phyloP scores from a whole-genome alignment of 2,888 invertebrate species.

The Scotopteryx bipunctaria region DNA sequence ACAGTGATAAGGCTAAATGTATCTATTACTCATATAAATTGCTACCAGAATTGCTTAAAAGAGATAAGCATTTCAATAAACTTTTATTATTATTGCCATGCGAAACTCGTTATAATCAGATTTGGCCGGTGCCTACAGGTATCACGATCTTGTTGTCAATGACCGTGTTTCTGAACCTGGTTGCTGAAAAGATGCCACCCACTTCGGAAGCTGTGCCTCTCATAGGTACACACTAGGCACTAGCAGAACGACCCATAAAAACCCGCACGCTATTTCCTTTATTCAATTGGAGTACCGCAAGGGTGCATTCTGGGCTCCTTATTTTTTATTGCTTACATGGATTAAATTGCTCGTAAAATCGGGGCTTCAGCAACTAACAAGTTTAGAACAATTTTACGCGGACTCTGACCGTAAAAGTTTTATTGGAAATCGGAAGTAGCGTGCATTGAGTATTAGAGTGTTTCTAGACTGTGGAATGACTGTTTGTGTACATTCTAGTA shows the following conservation, averaged over 20 bases:
- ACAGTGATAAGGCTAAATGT: no score
- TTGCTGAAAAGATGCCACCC: constrained; percentile 97
- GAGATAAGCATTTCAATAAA: no score
- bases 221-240: constrained; percentile 85
- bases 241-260: constrained; percentile 38
- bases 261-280: constrained; percentile 50
- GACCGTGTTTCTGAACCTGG: constrained; percentile 98
- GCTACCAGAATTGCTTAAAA: neutral
- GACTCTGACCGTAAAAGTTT: constrained; percentile 42
- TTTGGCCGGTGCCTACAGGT: constrained; percentile 87
- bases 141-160: constrained; percentile 98
- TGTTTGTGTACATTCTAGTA: constrained; percentile 53
- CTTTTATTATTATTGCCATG: no score
- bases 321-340: constrained; percentile 26
- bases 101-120: constrained; percentile 30
- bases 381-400: neutral
- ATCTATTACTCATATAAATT: no score
- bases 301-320: constrained; percentile 26
- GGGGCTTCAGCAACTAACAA: neutral
- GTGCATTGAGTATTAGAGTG: constrained; percentile 59
- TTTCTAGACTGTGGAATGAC: constrained; percentile 61
- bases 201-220: constrained; percentile 92
- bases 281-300: constrained; percentile 28
- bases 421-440: constrained; percentile 52
- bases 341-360: constrained; percentile 14